phyloP scores from a whole-genome alignment of 2,113 vertebrate species.

The Loxodonta africana region DNA sequence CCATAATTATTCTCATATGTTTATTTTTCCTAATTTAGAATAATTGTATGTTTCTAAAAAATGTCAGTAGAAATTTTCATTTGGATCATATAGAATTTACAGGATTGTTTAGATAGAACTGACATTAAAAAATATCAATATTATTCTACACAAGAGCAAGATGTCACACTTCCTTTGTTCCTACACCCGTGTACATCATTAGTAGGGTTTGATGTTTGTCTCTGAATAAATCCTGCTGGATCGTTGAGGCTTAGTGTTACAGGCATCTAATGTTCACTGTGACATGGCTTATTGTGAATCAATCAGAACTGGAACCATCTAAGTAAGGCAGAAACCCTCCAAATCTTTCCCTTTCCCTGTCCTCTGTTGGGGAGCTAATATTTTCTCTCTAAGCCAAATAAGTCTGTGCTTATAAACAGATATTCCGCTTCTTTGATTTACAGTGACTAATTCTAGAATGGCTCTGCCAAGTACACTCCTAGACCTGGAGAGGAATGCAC shows the following conservation, averaged over 20 bases:
- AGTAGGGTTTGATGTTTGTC: background rate
- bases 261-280: too few species aligned
- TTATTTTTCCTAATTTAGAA: background rate
- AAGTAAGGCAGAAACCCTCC: too few species aligned
- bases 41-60: background rate
- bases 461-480: background rate
- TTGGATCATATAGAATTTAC: too few species aligned
- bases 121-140: background rate
- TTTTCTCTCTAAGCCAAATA: background rate
- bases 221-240: background rate
- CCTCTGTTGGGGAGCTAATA: background rate
- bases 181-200: background rate
- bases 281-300: too few species aligned
- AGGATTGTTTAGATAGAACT: background rate
- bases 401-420: background rate
- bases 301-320: background rate
- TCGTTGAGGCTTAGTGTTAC: too few species aligned
- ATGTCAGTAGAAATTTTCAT: background rate
- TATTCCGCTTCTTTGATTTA: background rate
- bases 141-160: too few species aligned
- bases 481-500: background rate
- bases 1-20: too few species aligned
- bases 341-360: background rate
- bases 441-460: background rate
- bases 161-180: too few species aligned